These are phyloP conservation scores for Enteromius paludinosus DNA, from an alignment of 2,797 vertebrate genomes.

Conservation along the genomic window DNA sequence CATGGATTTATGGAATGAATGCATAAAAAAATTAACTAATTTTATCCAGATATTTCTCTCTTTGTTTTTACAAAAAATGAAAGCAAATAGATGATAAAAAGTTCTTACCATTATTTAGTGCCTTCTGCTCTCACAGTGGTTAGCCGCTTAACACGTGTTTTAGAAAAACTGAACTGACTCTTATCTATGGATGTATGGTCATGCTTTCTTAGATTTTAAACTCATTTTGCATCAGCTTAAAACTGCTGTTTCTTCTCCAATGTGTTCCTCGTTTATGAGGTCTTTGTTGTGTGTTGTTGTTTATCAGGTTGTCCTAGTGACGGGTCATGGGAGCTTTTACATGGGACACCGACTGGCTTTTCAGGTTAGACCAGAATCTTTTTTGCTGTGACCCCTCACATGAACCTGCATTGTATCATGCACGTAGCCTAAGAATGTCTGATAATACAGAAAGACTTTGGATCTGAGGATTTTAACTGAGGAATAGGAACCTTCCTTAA, in stretches of 20 bases:
- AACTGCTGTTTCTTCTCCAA: neutral
- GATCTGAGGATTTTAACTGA: neutral
- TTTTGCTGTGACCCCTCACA: neutral
- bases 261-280: neutral
- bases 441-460: neutral
- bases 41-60: neutral
- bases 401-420: neutral
- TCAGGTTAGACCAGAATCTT: neutral
- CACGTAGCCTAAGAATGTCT: no score
- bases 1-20: neutral
- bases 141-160: neutral
- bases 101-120: slow-evolving; percentile 21
- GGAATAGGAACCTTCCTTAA: neutral
- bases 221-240: neutral
- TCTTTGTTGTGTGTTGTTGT: slow-evolving; percentile 32
- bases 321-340: slow-evolving; percentile 1
- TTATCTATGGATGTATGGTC: neutral
- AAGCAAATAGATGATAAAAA: neutral
- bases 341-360: slow-evolving; percentile 13
- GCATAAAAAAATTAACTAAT: neutral
- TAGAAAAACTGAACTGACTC: neutral
- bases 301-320: slow-evolving; percentile 49
- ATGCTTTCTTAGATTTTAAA: neutral
- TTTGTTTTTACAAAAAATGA: neutral
- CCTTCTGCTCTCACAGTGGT: neutral